Evolutionary conservation across 2,888 invertebrate genomes (phyloP).

Genomic region (Lissonota sp.): DNA sequence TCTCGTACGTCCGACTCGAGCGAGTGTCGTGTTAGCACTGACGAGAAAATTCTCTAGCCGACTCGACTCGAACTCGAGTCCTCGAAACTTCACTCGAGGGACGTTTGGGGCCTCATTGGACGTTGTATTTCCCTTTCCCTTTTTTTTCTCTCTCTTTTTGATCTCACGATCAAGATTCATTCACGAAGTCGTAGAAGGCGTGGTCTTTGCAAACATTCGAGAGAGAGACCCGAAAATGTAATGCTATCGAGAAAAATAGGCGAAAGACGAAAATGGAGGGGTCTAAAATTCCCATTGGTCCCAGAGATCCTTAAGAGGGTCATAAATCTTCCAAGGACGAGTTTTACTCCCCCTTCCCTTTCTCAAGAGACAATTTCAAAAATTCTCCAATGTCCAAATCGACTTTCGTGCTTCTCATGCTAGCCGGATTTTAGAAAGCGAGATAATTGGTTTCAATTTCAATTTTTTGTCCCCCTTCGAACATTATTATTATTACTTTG

Average conservation of each 20-base stretch:
- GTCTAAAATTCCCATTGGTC: slow-evolving; percentile 23
- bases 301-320: not conserved
- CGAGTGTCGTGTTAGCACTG: slow-evolving; percentile 32
- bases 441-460: slow-evolving; percentile 70
- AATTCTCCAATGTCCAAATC: slow-evolving; percentile 48
- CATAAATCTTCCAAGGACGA: slow-evolving; percentile 42
- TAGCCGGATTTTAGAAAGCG: slow-evolving; percentile 65
- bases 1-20: slow-evolving; percentile 7
- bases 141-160: not conserved
- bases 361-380: slow-evolving; percentile 13
- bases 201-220: slow-evolving; percentile 1
- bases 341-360: too few relatives aligned
- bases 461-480: not conserved
- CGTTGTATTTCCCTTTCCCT: slow-evolving; percentile 33
- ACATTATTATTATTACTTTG: not conserved
- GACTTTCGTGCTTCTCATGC: slow-evolving; percentile 67
- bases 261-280: not conserved
- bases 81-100: slow-evolving; percentile 1
- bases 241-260: not conserved
- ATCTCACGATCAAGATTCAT: not conserved
- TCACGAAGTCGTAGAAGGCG: slow-evolving; percentile 19
- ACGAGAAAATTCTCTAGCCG: not conserved
- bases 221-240: slow-evolving; percentile 10
- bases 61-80: not conserved
- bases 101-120: slow-evolving; percentile 35